These are phyloP conservation scores for Selenia dentaria DNA, from an alignment of 2,888 invertebrate genomes.

Conservation along the genomic window DNA sequence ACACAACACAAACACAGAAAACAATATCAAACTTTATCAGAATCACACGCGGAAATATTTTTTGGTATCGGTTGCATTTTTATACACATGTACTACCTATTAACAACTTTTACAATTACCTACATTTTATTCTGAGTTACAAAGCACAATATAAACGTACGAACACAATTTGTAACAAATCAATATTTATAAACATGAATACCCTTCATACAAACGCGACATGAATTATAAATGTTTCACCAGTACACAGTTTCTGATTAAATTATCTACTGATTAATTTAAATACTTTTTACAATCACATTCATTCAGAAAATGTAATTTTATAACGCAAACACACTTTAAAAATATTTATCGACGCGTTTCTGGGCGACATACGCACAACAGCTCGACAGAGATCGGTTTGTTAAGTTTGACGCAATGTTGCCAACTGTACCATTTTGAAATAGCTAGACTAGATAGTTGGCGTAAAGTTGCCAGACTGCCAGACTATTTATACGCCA, in stretches of 20 bases:
- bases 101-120: constrained; percentile 47
- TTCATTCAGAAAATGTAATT: constrained; percentile 51
- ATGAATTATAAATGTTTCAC: constrained; percentile 42
- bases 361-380: constrained; percentile 49
- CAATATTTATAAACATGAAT: constrained; percentile 83
- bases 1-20: constrained; percentile 58
- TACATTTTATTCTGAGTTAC: constrained; percentile 70
- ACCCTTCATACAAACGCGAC: constrained; percentile 60
- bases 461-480: no score
- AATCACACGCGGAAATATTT: constrained; percentile 55
- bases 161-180: constrained; percentile 68
- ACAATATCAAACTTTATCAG: constrained; percentile 54
- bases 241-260: constrained; percentile 43
- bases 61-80: constrained; percentile 73
- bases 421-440: no score
- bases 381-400: no score
- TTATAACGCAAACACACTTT: constrained; percentile 57
- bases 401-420: no score
- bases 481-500: no score
- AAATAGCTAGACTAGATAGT: no score
- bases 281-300: constrained; percentile 30
- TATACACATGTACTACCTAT: constrained; percentile 34
- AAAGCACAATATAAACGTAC: constrained; percentile 38
- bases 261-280: constrained; percentile 18
- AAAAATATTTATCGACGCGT: constrained; percentile 38